A percentile compares a stretch with the other conserved stretches of the same genome.
Evolutionary conservation across 1,140 invertebrate species (phyloP).

Genomic region (Trissolcus basalis): DNA sequence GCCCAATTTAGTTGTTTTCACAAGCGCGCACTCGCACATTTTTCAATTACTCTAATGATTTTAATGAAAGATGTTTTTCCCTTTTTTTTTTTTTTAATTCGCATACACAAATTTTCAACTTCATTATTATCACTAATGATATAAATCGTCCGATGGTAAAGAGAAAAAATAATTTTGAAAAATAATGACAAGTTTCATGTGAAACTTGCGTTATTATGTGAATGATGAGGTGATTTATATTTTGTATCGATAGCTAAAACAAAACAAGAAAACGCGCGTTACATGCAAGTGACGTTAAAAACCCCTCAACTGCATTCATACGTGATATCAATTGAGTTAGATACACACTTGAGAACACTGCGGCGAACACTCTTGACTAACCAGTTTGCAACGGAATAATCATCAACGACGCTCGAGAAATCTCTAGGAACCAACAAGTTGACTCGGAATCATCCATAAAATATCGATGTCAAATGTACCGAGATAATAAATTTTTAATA

Average conservation of each 20-base stretch:
- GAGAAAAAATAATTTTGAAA: not conserved
- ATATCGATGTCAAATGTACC: too few relatives aligned
- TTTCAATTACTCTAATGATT: slow-evolving; percentile 17
- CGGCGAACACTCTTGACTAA: slow-evolving; percentile 10
- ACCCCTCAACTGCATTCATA: slow-evolving; percentile 11
- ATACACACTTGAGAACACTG: slow-evolving; percentile 24
- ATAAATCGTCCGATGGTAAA: not conserved
- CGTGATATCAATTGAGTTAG: slow-evolving; percentile 39
- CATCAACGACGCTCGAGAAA: slow-evolving; percentile 1
- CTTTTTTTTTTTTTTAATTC: not conserved
- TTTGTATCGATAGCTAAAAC: not conserved
- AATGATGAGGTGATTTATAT: not conserved
- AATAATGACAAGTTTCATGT: not conserved
- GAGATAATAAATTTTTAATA: too few relatives aligned
- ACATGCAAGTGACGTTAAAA: slow-evolving; percentile 2
- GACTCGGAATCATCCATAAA: too few relatives aligned
- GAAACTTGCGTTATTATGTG: not conserved
- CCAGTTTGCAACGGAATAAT: slow-evolving; percentile 37
- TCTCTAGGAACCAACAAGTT: too few relatives aligned
- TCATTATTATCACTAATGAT: not conserved
- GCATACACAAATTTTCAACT: not conserved
- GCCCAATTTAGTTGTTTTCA: slow-evolving; percentile 22
- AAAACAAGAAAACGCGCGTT: not conserved
- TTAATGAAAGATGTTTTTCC: not conserved
- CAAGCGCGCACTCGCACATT: slow-evolving; percentile 5